phyloP scores from a whole-genome alignment of 2,888 invertebrate genomes.

The Corbicula japonica region DNA sequence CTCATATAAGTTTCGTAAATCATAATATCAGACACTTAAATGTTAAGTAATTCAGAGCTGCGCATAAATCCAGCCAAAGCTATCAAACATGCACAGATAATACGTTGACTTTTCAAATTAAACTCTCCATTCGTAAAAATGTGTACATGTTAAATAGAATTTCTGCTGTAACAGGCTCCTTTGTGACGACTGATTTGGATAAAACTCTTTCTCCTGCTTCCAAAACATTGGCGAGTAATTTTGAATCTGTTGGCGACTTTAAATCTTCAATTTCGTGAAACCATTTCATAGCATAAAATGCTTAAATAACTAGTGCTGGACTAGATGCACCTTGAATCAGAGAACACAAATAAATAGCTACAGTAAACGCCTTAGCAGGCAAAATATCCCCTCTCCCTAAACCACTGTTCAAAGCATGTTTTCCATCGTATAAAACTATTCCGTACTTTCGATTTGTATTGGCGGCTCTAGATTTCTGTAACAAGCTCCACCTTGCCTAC shows the following conservation, averaged over 20 bases:
- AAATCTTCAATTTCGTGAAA: constrained; percentile 22
- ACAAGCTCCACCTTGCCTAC: constrained; percentile 17
- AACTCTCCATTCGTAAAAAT: constrained; percentile 2
- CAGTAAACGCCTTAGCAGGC: constrained; percentile 17
- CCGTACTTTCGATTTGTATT: constrained; percentile 12
- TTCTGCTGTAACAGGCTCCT: constrained; percentile 14
- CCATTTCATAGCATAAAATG: constrained; percentile 32
- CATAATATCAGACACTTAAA: constrained; percentile 13
- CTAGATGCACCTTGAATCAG: constrained; percentile 13
- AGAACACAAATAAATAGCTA: constrained; percentile 31
- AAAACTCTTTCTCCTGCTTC: constrained; percentile 18
- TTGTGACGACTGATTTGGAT: background rate
- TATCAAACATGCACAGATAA: constrained; percentile 23
- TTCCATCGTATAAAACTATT: background rate
- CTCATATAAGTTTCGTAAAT: constrained; percentile 13
- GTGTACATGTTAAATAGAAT: background rate
- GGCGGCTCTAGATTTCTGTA: background rate
- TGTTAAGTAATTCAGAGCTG: constrained; percentile 27
- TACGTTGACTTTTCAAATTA: constrained; percentile 9
- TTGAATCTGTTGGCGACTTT: constrained; percentile 12
- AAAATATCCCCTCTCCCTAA: constrained; percentile 21
- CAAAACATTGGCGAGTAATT: constrained; percentile 26
- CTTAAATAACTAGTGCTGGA: constrained; percentile 2
- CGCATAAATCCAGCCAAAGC: constrained; percentile 40
- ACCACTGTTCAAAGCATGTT: background rate